Conservation (phyloP, 2,113 vertebrate species). For the Gnathonemus echidnorhynchus region DNA sequence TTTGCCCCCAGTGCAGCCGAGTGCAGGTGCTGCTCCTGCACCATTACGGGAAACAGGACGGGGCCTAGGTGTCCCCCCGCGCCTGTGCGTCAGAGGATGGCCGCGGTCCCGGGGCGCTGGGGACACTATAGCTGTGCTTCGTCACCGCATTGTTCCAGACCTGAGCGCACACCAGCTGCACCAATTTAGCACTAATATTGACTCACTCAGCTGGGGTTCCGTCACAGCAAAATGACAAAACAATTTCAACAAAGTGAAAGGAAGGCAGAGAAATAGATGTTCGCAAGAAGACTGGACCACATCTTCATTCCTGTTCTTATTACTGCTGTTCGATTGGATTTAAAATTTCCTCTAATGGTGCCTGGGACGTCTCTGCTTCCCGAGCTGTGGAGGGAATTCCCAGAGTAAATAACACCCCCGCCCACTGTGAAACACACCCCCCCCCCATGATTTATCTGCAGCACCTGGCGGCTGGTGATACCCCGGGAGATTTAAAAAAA, state of each 20-base stretch:
- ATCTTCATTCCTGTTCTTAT: slow-evolving; percentile 25
- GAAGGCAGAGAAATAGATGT: not conserved
- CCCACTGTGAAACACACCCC: not conserved
- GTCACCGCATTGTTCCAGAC: not conserved
- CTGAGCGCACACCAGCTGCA: not conserved
- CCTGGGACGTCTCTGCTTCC: slow-evolving; percentile 25
- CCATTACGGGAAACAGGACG: not conserved
- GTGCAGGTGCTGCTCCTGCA: not conserved
- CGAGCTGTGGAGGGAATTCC: slow-evolving; percentile 1
- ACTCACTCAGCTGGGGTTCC: not conserved
- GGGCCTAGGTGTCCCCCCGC: not conserved
- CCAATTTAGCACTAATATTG: not conserved
- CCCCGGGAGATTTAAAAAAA: not conserved
- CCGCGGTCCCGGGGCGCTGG: not conserved
- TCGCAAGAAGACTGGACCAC: not conserved
- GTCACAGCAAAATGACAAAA: not conserved
- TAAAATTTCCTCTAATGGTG: slow-evolving; percentile 32
- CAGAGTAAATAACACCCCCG: slow-evolving; percentile 12
- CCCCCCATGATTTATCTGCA: not conserved
- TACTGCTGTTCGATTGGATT: slow-evolving; percentile 34
- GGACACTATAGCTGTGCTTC: not conserved
- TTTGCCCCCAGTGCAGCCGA: not conserved
- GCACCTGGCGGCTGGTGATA: not conserved
- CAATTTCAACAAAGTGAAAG: not conserved
- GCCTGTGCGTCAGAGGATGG: not conserved